phyloP scores from a whole-genome alignment of 2,888 invertebrate species.

The Lochmaea crataegi region DNA sequence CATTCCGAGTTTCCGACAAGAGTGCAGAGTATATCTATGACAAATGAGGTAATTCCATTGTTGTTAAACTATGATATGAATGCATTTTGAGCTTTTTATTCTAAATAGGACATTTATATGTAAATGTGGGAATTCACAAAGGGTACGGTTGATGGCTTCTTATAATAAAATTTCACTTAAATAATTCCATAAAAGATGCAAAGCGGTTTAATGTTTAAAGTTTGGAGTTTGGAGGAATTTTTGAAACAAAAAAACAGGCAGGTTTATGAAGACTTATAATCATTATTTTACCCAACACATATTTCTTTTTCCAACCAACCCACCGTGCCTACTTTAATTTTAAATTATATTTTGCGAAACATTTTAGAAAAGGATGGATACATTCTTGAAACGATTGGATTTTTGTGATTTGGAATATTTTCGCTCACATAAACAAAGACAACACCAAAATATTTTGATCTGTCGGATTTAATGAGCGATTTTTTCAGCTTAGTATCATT shows the following conservation, averaged over 20 bases:
- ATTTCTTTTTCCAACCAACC: no score
- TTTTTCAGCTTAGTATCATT: no score
- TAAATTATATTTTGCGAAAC: no score
- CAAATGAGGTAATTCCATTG: conserved; percentile 23
- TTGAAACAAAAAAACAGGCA: neutral
- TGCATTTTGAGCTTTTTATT: conserved; percentile 24
- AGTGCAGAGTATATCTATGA: conserved; percentile 25
- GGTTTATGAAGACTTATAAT: neutral
- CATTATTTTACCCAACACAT: neutral
- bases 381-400: no score
- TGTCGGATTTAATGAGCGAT: no score
- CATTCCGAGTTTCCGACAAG: conserved; percentile 18
- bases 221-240: neutral
- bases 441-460: no score
- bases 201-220: neutral
- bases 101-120: conserved; percentile 31
- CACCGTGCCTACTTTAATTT: no score
- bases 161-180: conserved; percentile 19
- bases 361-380: no score
- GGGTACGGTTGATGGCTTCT: conserved; percentile 19
- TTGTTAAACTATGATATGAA: conserved; percentile 30
- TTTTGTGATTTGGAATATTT: no score
- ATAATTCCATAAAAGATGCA: neutral
- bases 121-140: conserved; percentile 19
- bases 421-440: no score